Evolutionary conservation across 2,113 vertebrate genomes (phyloP).

Genomic region (Cryptotis parvus): DNA sequence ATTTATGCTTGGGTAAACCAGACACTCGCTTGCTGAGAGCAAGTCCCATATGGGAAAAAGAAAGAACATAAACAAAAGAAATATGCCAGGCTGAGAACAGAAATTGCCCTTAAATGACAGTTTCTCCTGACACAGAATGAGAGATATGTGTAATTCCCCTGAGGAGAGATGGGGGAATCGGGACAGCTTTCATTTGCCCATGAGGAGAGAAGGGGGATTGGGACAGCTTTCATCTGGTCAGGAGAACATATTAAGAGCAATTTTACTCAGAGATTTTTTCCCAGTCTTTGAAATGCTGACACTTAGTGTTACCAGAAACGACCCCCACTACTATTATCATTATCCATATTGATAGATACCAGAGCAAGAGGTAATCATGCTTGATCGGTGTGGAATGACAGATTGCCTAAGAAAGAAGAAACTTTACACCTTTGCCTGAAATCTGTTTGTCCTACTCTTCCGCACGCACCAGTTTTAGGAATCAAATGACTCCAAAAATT

Average conservation of each 20-base stretch:
- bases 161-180: constrained; percentile 69
- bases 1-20: constrained; percentile 46
- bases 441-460: neutral
- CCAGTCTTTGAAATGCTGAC: constrained; percentile 62
- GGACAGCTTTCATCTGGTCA: constrained; percentile 54
- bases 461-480: constrained; percentile 18
- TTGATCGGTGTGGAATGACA: neutral
- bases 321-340: neutral
- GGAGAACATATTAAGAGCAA: constrained; percentile 67
- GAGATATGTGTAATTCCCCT: constrained; percentile 68
- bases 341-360: neutral
- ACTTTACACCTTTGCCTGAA: neutral
- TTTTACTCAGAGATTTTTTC: constrained; percentile 61
- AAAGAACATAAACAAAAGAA: constrained; percentile 69
- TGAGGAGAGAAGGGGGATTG: constrained; percentile 67
- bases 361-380: neutral
- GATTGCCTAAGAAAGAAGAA: constrained; percentile 8
- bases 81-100: constrained; percentile 65
- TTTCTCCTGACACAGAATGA: constrained; percentile 74
- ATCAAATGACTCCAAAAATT: neutral
- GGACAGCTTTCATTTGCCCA: constrained; percentile 55
- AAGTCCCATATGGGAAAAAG: constrained; percentile 63
- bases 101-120: constrained; percentile 75
- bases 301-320: constrained; percentile 53
- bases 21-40: neutral